These are phyloP conservation scores for Chauna torquata DNA, from an alignment of 2,113 vertebrate species.

Conservation along the genomic window DNA sequence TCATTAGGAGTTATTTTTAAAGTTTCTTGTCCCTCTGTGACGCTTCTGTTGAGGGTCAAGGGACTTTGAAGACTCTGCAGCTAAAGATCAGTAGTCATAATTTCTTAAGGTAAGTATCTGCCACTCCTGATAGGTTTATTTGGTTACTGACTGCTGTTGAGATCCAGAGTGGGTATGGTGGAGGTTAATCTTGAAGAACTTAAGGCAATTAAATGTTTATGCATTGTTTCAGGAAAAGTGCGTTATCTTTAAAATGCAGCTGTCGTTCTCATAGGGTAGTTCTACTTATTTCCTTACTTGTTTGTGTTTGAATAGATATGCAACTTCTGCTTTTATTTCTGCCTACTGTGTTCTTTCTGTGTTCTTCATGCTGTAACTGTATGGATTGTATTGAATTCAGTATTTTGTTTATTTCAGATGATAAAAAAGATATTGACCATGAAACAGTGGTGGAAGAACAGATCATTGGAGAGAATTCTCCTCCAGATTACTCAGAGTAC, in stretches of 20 bases:
- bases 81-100: background rate
- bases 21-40: background rate
- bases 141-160: background rate
- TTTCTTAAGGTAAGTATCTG: background rate
- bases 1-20: background rate
- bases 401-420: slow-evolving; percentile 84
- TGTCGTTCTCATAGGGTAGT: background rate
- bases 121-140: background rate
- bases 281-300: background rate
- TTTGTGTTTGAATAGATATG: background rate
- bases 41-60: background rate
- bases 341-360: background rate
- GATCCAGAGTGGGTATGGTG: background rate
- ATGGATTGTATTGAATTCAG: background rate
- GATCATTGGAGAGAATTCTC: slow-evolving; percentile 96
- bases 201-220: background rate
- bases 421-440: slow-evolving; percentile 98
- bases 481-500: slow-evolving; percentile 97
- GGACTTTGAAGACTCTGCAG: background rate
- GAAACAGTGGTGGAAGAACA: slow-evolving; percentile 94
- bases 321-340: background rate
- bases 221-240: background rate
- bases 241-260: background rate
- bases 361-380: background rate
- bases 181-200: background rate